Percentiles rank a stretch among this genome's conserved stretches.
phyloP scores from a whole-genome alignment of 2,888 invertebrate species.

The Theretra japonica region DNA sequence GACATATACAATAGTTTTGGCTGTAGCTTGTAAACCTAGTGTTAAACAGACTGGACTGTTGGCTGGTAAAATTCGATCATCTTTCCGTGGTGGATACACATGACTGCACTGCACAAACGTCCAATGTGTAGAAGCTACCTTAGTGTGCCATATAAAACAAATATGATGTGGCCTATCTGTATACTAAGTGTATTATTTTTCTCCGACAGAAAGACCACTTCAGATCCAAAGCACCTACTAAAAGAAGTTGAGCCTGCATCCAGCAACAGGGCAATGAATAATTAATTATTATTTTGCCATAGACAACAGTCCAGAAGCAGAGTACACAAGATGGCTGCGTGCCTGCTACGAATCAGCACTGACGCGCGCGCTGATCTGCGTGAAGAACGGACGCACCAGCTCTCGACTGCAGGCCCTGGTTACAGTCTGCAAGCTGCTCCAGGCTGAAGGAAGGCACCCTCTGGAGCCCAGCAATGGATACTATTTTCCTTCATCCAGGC shows the following conservation, averaged over 20 bases:
- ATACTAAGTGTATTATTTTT: no score
- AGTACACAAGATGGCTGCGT: slow-evolving; percentile 88
- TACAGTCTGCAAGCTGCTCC: slow-evolving; percentile 89
- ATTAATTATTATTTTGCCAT: slow-evolving; percentile 1
- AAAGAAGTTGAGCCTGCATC: neutral
- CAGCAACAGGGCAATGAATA: neutral
- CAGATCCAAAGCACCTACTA: no score
- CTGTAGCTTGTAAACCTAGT: no score
- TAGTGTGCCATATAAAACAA: no score
- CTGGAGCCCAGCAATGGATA: slow-evolving; percentile 81
- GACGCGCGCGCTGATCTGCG: slow-evolving; percentile 83
- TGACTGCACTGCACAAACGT: no score
- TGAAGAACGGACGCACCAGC: slow-evolving; percentile 78
- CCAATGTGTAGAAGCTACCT: no score
- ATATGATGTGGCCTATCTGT: no score
- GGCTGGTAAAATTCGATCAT: no score
- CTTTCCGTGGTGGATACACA: no score
- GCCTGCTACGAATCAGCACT: slow-evolving; percentile 89
- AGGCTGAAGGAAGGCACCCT: slow-evolving; percentile 89
- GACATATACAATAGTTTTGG: no score
- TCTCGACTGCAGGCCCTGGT: slow-evolving; percentile 87
- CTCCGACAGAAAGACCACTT: no score
- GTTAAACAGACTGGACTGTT: no score
- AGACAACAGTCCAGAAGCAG: slow-evolving; percentile 83
- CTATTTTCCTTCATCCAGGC: slow-evolving; percentile 87